phyloP scores from a whole-genome alignment of 2,797 vertebrate genomes.

The Chloroceryle inda region DNA sequence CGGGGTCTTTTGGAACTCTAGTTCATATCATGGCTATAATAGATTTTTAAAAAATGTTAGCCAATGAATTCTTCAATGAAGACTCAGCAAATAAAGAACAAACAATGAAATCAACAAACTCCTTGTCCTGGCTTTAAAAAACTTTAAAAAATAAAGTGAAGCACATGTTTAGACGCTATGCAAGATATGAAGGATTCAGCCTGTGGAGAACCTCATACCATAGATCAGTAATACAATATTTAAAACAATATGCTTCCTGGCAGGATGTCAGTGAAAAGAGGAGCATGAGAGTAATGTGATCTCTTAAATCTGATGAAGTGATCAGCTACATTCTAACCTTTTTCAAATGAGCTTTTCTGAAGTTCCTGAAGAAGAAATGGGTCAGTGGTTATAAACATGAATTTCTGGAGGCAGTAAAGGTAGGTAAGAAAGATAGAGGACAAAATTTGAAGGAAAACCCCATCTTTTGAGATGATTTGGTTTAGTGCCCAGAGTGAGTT shows the following conservation, averaged over 20 bases:
- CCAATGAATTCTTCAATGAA: background rate
- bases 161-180: conserved; percentile 12
- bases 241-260: conserved; percentile 57
- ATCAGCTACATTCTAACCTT: conserved; percentile 20
- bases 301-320: background rate
- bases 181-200: background rate
- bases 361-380: background rate
- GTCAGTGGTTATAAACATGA: background rate
- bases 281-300: conserved; percentile 14
- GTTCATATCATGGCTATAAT: background rate
- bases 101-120: background rate
- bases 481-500: background rate
- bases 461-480: background rate
- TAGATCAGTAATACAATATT: conserved; percentile 56
- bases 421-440: background rate
- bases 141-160: background rate
- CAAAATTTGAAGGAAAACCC: background rate
- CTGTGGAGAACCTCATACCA: background rate
- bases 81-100: background rate
- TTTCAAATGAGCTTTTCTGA: background rate
- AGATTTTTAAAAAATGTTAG: background rate
- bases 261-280: conserved; percentile 27
- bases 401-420: background rate
- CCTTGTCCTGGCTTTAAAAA: background rate
- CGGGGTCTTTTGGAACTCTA: background rate